Evolutionary conservation across 2,797 vertebrate genomes (phyloP), one percentile per base, ranked within the genome.

Genomic region (Typhlichthys eigenmanni): DNA sequence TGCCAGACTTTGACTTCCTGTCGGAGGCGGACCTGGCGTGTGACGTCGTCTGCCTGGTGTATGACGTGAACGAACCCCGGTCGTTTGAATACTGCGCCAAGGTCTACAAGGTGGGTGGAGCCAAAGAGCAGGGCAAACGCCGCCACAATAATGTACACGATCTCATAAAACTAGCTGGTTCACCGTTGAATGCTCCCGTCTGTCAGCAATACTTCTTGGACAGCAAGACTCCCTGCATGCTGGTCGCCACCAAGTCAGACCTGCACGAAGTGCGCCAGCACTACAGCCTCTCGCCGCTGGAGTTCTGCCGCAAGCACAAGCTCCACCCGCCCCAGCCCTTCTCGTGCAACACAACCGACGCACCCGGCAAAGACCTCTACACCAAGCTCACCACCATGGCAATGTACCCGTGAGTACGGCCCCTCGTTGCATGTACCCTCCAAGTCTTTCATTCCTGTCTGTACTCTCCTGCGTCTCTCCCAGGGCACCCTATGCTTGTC

Each of bases 251-350:
- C 67, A 99, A 98, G 86, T 96, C 97, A 0, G 97, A 99, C 89
- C 92, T 98, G 86, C 96, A 96, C 58, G 97, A 98, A 87, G 91
- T 95, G 66, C 94, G 93, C 77, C 97, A 98, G 85, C 95, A 96
- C 69, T 95, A 94, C 81, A 93, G 90, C 78, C 89, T 94, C 78
- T 94, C 94, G 8, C 95, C 96, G 6, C 88, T 93, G 68, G 96
- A 98, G 68, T 99, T 99, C 94, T 98, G 96, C 87, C 96, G 92
- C 61, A 97, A 97, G 87, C 96, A 99, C 91, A 98, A 98, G 93
- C 96, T 99, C 91, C 97, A 97, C 91, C 96, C 96, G 34, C 97
- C 97, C 11, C 96, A 98, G 91, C 90, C 91, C 75, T 99, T 97
- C 91, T 96, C 95, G 29, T 98, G 96, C 87, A 97, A 95, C 81